Conservation (phyloP, 2,113 vertebrate genomes). For the Pygoscelis antarcticus region DNA sequence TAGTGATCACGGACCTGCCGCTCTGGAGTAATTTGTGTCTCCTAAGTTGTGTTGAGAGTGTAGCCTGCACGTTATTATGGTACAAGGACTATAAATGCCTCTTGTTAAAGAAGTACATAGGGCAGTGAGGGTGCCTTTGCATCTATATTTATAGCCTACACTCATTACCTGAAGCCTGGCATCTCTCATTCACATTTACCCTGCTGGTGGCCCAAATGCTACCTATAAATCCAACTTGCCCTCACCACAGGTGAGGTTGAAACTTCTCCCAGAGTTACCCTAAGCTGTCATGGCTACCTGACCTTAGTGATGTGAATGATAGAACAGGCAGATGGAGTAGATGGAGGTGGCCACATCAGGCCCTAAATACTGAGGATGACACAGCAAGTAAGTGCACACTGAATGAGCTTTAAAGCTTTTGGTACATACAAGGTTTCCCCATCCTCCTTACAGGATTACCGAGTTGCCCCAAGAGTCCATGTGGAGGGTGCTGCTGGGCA, state of each 20-base stretch:
- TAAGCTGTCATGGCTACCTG: neutral
- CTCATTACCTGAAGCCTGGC: neutral
- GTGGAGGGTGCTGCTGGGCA: neutral
- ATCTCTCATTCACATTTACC: neutral
- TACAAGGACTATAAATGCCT: neutral
- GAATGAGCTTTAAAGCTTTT: neutral
- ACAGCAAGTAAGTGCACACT: no score
- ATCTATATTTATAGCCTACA: neutral
- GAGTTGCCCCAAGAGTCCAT: neutral
- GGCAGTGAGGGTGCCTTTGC: neutral
- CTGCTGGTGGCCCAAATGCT: neutral
- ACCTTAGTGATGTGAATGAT: neutral
- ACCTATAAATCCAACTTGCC: neutral
- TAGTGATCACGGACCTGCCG: neutral
- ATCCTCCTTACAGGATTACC: neutral
- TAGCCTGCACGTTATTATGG: neutral
- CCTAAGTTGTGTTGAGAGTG: neutral
- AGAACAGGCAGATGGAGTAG: neutral
- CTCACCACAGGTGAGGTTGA: neutral
- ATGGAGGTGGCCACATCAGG: neutral
- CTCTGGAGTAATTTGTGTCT: neutral
- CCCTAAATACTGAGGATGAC: neutral
- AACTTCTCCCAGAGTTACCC: neutral
- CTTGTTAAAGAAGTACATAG: neutral
- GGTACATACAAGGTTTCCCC: neutral